Percentiles rank a stretch among this genome's conserved stretches.
Conservation (phyloP, 2,797 vertebrate genomes). For the Crax fasciolata region DNA sequence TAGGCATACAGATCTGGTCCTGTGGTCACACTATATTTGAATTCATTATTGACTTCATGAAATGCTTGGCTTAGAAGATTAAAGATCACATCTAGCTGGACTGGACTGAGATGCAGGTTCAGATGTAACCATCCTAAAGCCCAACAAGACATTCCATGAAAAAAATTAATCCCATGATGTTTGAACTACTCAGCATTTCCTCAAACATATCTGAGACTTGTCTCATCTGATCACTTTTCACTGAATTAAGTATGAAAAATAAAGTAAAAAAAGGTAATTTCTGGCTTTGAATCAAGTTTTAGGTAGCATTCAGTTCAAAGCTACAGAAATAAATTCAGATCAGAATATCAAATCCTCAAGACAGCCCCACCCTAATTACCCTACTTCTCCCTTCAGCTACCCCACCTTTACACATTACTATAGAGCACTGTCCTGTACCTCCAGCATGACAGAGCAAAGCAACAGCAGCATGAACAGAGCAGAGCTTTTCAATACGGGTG, state of each 20-base stretch:
- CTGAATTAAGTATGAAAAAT: not conserved
- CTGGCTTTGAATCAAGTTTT: not conserved
- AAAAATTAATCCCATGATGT: not conserved
- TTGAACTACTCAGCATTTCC: not conserved
- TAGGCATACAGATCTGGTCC: not conserved
- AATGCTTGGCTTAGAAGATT: not conserved
- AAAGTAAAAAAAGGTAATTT: not conserved
- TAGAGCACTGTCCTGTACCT: not conserved
- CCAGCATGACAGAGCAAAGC: conserved; percentile 55
- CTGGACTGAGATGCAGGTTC: not conserved
- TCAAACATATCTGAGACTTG: not conserved
- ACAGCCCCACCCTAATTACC: not conserved
- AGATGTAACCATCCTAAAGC: not conserved
- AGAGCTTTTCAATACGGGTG: not conserved
- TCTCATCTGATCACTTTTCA: not conserved
- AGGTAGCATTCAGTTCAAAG: not conserved
- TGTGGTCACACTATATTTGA: accelerated
- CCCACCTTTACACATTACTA: not conserved
- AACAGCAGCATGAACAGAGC: conserved; percentile 51
- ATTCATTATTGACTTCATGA: not conserved
- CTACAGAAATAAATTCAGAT: not conserved
- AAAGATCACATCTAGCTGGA: not conserved
- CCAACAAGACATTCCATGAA: not conserved
- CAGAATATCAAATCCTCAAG: not conserved
- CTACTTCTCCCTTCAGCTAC: not conserved